Evolutionary conservation across 2,888 invertebrate genomes (phyloP), one percentile per base, ranked within the genome.

Genomic region (Drosophila anceps): DNA sequence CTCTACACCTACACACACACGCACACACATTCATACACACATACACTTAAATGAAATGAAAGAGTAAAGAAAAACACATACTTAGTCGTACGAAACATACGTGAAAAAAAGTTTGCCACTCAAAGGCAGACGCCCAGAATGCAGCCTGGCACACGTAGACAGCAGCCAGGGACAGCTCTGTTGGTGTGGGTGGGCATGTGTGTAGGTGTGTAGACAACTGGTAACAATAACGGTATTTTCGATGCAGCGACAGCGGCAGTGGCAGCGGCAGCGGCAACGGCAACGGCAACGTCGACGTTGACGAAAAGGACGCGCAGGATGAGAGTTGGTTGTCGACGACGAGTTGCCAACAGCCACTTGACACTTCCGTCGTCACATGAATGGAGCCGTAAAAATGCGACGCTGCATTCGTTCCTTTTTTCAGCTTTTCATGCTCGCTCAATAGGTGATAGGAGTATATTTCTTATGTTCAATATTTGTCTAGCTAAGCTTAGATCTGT

Each of bases 151-250:
- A 50, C 79, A 84, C 73, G 73, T 84, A 79, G 84, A 82, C 73
- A 71, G 60, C 61, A 55, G 58, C 43, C 50, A 15, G 18, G 41
- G 37, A 41, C 61, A 15, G 39, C 27, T 27, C 27, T 15, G 57
- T 5, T 43, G 24, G 41, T 10, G 61, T 12, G 20, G 31, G 31
- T 24, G 57, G 3, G 33, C 31, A 15, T 27, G 53, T 63, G 67
- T 27, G 76, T 62, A 63, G 43, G 67, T 73, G 62, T 43, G 43
- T 51, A 83, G 87, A 81, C 86, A 87, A 86, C 90, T 88, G 81
- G 89, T 73, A 90, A 90, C 86, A 90, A 87, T 90, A 90, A 87
- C 88, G 88, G 83, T 83, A 85, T 87, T 88, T 89, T 90, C 90
- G 90, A 88, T 84, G 84, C 82, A 77, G 59, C n/a, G 48, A 64